phyloP scores from a whole-genome alignment of 1,140 invertebrate species.

The Theocolax elegans region DNA sequence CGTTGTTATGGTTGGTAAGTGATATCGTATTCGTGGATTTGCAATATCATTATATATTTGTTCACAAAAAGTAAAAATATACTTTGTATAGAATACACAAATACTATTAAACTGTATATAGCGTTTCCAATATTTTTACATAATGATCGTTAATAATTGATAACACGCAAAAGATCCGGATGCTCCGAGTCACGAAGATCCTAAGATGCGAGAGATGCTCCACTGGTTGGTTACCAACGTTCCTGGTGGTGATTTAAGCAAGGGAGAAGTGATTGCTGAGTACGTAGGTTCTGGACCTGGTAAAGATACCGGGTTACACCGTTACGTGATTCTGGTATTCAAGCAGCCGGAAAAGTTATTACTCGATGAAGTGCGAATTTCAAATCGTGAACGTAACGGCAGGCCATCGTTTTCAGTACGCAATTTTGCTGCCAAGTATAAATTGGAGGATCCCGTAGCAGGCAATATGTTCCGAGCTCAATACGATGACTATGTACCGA shows the following conservation, averaged over 20 bases:
- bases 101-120: no score
- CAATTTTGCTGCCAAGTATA: constrained; percentile 59
- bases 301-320: constrained; percentile 69
- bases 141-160: no score
- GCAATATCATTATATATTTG: no score
- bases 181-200: constrained; percentile 64
- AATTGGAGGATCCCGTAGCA: constrained; percentile 57
- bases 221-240: constrained; percentile 74
- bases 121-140: no score
- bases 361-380: constrained; percentile 60
- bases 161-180: constrained; percentile 71
- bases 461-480: constrained; percentile 60
- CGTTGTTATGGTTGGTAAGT: constrained; percentile 30
- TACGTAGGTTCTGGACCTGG: constrained; percentile 68
- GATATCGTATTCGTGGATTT: no score
- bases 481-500: constrained; percentile 67
- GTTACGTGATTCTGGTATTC: constrained; percentile 75
- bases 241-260: constrained; percentile 64
- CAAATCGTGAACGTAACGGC: constrained; percentile 19
- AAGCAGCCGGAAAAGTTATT: constrained; percentile 69
- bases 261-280: constrained; percentile 69
- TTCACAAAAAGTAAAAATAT: not conserved
- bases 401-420: constrained; percentile 53
- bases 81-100: no score
- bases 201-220: constrained; percentile 65